These are phyloP conservation scores for Darevskia mixta DNA, from an alignment of 2,797 vertebrate genomes.

Conservation along the genomic window DNA sequence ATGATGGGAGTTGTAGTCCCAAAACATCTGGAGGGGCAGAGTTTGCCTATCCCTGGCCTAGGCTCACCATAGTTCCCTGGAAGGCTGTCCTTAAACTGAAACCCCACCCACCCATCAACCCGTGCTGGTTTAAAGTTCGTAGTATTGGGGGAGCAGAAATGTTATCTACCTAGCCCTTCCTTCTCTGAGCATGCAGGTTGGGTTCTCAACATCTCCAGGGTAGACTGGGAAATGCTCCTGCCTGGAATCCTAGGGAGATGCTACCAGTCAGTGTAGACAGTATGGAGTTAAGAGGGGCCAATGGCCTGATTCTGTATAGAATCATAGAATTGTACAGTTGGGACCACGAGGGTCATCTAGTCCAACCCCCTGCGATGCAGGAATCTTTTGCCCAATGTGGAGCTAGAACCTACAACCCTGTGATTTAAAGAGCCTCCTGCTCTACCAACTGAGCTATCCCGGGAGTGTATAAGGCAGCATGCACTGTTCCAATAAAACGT, in stretches of 20 bases:
- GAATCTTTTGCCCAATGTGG: too few species aligned
- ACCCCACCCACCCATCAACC: background rate
- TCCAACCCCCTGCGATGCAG: too few species aligned
- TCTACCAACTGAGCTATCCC: too few species aligned
- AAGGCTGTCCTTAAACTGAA: background rate
- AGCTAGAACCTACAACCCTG: too few species aligned
- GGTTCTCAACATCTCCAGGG: background rate
- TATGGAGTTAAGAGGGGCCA: background rate
- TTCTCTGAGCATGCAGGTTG: background rate
- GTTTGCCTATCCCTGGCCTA: too few species aligned
- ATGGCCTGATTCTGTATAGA: background rate
- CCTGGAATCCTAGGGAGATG: background rate
- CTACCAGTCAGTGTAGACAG: background rate
- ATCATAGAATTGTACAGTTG: too few species aligned
- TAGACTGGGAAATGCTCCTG: background rate
- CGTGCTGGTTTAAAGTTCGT: too few species aligned
- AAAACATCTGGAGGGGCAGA: too few species aligned
- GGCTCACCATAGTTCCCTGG: background rate
- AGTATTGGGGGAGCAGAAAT: background rate
- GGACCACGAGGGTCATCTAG: too few species aligned
- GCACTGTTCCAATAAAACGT: background rate
- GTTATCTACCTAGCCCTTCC: background rate
- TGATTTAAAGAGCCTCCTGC: too few species aligned
- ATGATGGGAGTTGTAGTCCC: too few species aligned
- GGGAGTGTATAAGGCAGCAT: background rate